Evolutionary conservation across 53 echinoderm and acorn worm genomes (phyloP).

Genomic region (Echinometra lucunter): DNA sequence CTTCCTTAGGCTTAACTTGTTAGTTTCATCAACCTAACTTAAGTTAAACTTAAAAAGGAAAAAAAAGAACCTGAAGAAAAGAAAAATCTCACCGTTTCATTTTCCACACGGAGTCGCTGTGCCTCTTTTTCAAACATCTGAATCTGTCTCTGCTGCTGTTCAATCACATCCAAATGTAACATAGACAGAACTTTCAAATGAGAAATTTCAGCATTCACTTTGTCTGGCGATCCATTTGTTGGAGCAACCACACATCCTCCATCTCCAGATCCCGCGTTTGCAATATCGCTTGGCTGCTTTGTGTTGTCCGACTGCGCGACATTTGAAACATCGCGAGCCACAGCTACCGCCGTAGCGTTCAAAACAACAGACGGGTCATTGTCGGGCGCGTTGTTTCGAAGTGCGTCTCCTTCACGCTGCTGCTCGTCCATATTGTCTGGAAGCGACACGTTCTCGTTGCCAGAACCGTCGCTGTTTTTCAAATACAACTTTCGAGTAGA

Average conservation of each 20-base stretch:
- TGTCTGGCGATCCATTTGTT: constrained; percentile 50
- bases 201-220: constrained; percentile 78
- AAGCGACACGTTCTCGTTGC: constrained; percentile 60
- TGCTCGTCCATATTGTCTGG: constrained; percentile 71
- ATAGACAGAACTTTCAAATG: constrained; percentile 93
- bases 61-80: neutral
- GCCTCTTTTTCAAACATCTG: constrained; percentile 82
- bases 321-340: constrained; percentile 66
- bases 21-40: no score
- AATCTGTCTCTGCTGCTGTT: constrained; percentile 90
- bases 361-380: constrained; percentile 42
- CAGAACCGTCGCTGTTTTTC: constrained; percentile 70
- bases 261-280: constrained; percentile 23
- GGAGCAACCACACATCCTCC: constrained; percentile 28
- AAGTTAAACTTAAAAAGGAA: neutral
- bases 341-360: constrained; percentile 61
- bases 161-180: constrained; percentile 97
- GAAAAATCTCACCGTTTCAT: constrained; percentile 85
- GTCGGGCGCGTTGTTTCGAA: constrained; percentile 55
- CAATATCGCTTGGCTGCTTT: constrained; percentile 23
- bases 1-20: no score
- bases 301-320: constrained; percentile 54
- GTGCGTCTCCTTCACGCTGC: constrained; percentile 52
- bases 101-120: constrained; percentile 88
- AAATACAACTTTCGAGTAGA: constrained; percentile 76